Evolutionary conservation across 2,888 invertebrate species (phyloP).

Genomic region (Mantis religiosa): DNA sequence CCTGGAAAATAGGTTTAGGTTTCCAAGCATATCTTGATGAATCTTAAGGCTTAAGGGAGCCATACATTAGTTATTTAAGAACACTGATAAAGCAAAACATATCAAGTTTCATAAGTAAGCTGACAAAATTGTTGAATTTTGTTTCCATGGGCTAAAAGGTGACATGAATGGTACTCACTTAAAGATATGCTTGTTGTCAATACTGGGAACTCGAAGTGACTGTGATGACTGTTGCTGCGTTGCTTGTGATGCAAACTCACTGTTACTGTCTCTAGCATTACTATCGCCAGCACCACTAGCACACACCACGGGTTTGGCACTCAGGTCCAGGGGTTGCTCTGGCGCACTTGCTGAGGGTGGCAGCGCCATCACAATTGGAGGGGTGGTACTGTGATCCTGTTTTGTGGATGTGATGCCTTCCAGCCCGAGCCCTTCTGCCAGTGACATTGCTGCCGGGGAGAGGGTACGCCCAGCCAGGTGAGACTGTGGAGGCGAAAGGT

Average conservation of each 20-base stretch:
- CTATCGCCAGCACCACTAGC: not conserved
- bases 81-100: no score
- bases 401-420: conserved; percentile 5
- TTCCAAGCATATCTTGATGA: no score
- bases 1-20: no score
- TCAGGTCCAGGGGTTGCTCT: conserved; percentile 82
- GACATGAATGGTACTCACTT: conserved; percentile 55
- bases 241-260: not conserved
- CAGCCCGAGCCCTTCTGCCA: conserved; percentile 1
- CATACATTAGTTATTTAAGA: no score
- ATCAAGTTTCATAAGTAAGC: no score
- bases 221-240: conserved; percentile 27
- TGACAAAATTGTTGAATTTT: not conserved
- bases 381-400: conserved; percentile 33
- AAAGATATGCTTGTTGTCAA: conserved; percentile 60
- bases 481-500: conserved; percentile 49
- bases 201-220: conserved; percentile 38
- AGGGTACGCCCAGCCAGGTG: conserved; percentile 33
- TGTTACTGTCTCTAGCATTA: not conserved
- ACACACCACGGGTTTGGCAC: conserved; percentile 56
- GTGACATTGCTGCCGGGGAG: not conserved
- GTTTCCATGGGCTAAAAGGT: not conserved
- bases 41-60: no score
- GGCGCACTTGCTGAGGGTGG: conserved; percentile 40
- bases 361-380: conserved; percentile 43